Evolutionary conservation across 1,140 invertebrate genomes (phyloP).

Genomic region (Dendroctonus ponderosae): DNA sequence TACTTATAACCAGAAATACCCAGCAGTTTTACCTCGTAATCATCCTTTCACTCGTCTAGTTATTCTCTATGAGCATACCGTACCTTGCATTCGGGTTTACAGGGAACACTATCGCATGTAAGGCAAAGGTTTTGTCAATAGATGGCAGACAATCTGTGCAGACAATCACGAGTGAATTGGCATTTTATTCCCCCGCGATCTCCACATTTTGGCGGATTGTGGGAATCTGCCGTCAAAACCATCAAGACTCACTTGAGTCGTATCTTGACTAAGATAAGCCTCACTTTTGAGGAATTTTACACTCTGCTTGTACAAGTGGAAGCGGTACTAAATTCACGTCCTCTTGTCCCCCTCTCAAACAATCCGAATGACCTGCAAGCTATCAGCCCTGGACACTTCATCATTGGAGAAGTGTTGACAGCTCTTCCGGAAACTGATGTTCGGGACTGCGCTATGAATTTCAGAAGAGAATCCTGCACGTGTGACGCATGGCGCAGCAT

Average conservation of each 20-base stretch:
- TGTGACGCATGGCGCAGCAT: slow-evolving; percentile 28
- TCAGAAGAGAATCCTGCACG: slow-evolving; percentile 14
- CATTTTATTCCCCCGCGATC: slow-evolving; percentile 41
- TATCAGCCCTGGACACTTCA: slow-evolving; percentile 37
- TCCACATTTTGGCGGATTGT: slow-evolving; percentile 46
- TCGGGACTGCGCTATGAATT: not conserved
- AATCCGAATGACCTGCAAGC: slow-evolving; percentile 36
- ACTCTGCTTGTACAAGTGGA: slow-evolving; percentile 32
- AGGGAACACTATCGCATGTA: slow-evolving; percentile 1
- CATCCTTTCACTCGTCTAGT: slow-evolving; percentile 35
- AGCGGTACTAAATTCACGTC: slow-evolving; percentile 36
- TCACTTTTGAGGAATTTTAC: slow-evolving; percentile 38
- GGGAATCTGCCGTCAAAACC: slow-evolving; percentile 43
- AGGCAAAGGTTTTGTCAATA: slow-evolving; percentile 36
- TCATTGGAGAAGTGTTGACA: slow-evolving; percentile 33
- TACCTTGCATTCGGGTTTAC: slow-evolving; percentile 30
- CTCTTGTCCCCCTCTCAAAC: slow-evolving; percentile 29
- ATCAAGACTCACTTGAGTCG: slow-evolving; percentile 42
- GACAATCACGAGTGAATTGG: slow-evolving; percentile 35
- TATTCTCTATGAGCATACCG: slow-evolving; percentile 32
- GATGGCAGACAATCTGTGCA: slow-evolving; percentile 28
- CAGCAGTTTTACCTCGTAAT: slow-evolving; percentile 13
- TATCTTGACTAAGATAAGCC: slow-evolving; percentile 16
- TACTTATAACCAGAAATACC: slow-evolving; percentile 23
- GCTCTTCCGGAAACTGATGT: slow-evolving; percentile 7